phyloP scores from a whole-genome alignment of 1,140 invertebrate genomes.

The Caenorhabditis brenneri region DNA sequence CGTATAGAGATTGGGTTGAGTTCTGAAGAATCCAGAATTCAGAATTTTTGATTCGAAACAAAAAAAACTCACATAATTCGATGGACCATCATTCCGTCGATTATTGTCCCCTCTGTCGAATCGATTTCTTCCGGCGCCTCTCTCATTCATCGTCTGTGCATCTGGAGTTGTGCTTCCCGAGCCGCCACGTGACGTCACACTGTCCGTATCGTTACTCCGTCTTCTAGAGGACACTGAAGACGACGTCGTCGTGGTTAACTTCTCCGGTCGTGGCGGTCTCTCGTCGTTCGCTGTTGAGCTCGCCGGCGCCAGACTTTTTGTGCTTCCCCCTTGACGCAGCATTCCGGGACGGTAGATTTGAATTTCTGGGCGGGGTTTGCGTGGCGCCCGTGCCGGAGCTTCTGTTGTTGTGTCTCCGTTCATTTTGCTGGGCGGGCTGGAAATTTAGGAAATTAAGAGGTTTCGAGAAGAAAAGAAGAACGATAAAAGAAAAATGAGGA shows the following conservation, averaged over 20 bases:
- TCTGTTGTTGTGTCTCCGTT: slow-evolving; percentile 8
- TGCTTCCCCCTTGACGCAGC: neutral
- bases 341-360: slow-evolving; percentile 22
- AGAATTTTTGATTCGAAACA: neutral
- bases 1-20: slow-evolving; percentile 47
- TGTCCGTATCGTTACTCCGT: slow-evolving; percentile 12
- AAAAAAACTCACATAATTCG: slow-evolving; percentile 22
- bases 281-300: slow-evolving; percentile 11
- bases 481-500: neutral
- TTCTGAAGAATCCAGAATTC: slow-evolving; percentile 2
- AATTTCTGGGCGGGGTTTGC: slow-evolving; percentile 8
- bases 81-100: neutral
- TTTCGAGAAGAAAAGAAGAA: no score
- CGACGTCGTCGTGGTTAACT: neutral
- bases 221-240: neutral
- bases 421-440: neutral
- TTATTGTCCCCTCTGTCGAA: neutral
- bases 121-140: neutral
- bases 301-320: neutral
- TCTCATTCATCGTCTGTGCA: neutral
- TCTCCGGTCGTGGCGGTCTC: neutral
- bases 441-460: neutral
- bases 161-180: slow-evolving; percentile 9
- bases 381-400: neutral
- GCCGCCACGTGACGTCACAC: neutral